Evolutionary conservation across 2,797 vertebrate species (phyloP).

Genomic region (Gymnothorax reevesii): DNA sequence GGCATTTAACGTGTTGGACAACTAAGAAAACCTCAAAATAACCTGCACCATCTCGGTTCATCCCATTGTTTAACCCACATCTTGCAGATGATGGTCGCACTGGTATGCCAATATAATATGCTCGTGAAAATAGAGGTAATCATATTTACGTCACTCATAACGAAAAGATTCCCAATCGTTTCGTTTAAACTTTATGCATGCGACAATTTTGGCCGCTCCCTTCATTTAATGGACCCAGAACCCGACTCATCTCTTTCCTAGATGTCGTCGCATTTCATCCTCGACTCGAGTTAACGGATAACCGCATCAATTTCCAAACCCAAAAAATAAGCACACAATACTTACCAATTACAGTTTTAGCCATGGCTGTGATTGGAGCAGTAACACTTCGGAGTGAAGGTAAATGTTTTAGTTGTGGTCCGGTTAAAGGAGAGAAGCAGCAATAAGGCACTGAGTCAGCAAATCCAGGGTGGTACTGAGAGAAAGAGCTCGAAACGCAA

Average conservation of each 20-base stretch:
- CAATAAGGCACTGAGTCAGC: conserved; percentile 81
- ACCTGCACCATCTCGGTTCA: background rate
- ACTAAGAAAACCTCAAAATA: too few relatives aligned
- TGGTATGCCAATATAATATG: background rate
- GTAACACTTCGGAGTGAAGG: conserved; percentile 47
- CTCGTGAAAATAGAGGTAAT: background rate
- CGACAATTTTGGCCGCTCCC: conserved; percentile 35
- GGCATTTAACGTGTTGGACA: too few relatives aligned
- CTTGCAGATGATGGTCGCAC: background rate
- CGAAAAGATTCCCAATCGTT: background rate
- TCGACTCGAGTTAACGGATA: background rate
- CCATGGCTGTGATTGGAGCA: conserved; percentile 66
- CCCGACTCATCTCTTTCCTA: conserved; percentile 16
- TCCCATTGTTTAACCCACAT: background rate
- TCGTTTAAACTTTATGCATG: conserved; percentile 18
- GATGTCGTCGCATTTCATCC: conserved; percentile 18
- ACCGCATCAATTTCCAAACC: background rate
- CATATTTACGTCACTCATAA: background rate
- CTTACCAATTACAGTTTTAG: conserved; percentile 77
- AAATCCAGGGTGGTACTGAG: conserved; percentile 60
- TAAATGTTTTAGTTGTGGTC: conserved; percentile 58
- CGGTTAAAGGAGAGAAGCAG: conserved; percentile 61
- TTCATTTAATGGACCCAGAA: conserved; percentile 12
- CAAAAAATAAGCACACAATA: background rate
- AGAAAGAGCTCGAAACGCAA: conserved; percentile 52